Conservation (phyloP, 2,888 invertebrate species). For the Microctonus brassicae region DNA sequence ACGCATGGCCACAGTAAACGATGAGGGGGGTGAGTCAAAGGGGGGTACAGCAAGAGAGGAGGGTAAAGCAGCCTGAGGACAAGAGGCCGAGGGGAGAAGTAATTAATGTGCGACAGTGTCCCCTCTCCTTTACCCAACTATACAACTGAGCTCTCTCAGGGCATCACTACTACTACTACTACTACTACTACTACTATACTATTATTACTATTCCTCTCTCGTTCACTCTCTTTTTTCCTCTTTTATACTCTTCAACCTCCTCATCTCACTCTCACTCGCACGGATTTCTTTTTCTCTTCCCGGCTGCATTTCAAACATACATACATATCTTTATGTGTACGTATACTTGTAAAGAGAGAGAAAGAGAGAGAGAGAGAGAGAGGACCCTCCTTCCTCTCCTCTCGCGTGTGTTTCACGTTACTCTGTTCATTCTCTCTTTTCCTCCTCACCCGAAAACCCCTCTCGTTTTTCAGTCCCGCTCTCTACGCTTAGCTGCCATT, state of each 20-base stretch:
- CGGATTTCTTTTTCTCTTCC: neutral
- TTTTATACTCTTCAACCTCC: neutral
- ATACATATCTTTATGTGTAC: neutral
- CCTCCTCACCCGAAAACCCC: constrained; percentile 37
- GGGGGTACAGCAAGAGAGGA: neutral
- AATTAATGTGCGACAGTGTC: constrained; percentile 65
- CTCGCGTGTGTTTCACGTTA: too few relatives aligned
- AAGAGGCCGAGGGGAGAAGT: constrained; percentile 58
- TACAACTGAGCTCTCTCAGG: neutral
- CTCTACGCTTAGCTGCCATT: constrained; percentile 65
- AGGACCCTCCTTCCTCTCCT: constrained; percentile 24
- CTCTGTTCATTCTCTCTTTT: constrained; percentile 35
- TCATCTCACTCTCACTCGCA: too few relatives aligned
- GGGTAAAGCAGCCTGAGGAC: constrained; percentile 24
- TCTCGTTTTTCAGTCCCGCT: constrained; percentile 55
- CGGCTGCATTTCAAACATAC: neutral
- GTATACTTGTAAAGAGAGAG: too few relatives aligned
- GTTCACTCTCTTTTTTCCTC: constrained; percentile 30
- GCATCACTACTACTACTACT: too few relatives aligned
- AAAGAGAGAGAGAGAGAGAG: too few relatives aligned
- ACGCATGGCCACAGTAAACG: constrained; percentile 27
- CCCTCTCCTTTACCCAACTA: constrained; percentile 28
- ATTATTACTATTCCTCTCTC: neutral
- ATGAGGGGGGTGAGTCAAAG: too few relatives aligned
- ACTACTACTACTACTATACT: too few relatives aligned